These are phyloP conservation scores for Okamejei kenojei DNA, from an alignment of 2,797 vertebrate species.

Conservation along the genomic window DNA sequence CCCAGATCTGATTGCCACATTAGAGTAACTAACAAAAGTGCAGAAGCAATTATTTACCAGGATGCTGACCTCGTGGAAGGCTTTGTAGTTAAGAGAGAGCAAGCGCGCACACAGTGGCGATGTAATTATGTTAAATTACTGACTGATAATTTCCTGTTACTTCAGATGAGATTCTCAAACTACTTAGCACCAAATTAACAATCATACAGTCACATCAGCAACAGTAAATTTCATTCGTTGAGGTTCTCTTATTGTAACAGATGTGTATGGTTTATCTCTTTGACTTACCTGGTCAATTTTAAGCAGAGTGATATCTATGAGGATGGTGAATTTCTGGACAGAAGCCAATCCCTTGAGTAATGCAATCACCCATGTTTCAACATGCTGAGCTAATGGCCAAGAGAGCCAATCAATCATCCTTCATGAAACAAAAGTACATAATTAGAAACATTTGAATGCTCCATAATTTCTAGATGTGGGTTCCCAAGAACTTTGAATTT, in stretches of 20 bases:
- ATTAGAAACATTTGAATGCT: neutral
- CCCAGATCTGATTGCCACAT: no score
- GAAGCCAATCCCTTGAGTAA: constrained; percentile 89
- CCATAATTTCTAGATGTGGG: neutral
- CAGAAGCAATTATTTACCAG: no score
- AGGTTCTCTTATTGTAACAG: neutral
- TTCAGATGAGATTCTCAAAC: neutral
- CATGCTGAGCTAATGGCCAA: constrained; percentile 94
- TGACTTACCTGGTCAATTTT: constrained; percentile 90
- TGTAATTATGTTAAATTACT: no score
- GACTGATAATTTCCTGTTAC: neutral
- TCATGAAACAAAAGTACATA: constrained; percentile 41
- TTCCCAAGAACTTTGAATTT: neutral
- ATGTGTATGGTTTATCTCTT: neutral
- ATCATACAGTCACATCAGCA: neutral
- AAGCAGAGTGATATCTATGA: constrained; percentile 93
- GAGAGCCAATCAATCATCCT: constrained; percentile 99
- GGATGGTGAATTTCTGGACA: constrained; percentile 97
- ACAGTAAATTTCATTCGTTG: neutral
- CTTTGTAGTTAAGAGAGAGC: no score
- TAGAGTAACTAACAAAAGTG: no score
- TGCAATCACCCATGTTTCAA: constrained; percentile 94
- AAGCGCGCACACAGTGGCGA: no score
- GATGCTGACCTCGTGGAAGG: no score
- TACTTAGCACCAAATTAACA: neutral